Evolutionary conservation across 2,888 invertebrate species (phyloP), one percentile per base, ranked within the genome.

Genomic region (Leucophenga montana): DNA sequence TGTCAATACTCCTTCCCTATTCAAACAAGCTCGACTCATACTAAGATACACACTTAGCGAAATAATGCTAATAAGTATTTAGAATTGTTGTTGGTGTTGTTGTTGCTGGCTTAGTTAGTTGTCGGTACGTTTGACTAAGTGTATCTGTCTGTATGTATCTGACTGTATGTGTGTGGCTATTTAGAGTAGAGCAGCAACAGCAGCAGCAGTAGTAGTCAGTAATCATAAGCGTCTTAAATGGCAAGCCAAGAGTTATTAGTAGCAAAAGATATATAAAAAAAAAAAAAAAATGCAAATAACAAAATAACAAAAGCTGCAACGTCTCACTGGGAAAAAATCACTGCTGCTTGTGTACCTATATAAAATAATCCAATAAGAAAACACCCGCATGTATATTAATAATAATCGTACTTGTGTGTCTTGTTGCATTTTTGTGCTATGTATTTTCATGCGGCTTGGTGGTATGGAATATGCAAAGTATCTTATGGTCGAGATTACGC

Each of bases 201-300:
- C 18, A 54, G 18, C 11, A n/a, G 53, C 3, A 3, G 53, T 20
- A 53, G 53, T 20, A 53, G 53, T 53, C 61, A 71, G 71, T 70
- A 69, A 71, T 57, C 66, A 50, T 70, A 74, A 74, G 67, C 71
- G 66, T 70, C 68, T 75, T 75, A 73, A 73, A 70, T 69, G 67
- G 69, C 70, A 73, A 69, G 64, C 70, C 31, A 57, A 46, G 72
- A 66, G 70, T 67, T 68, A 70, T 67, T 39, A 69, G 54, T 48
- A 20, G 39, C 27, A 66, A 57, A 2, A 13, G 44, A 8, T 50
- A 56, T 22, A 4, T 20, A 11, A 61, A 11, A 62, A 44, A 44
- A 11, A 61, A 11, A 62, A 44, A 46, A 62, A 16, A 62, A 44
- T 20, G 20, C 16, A 33, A 66, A 53, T 16, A 14, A 14, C 46